Percentiles rank a stretch among this genome's conserved stretches.
Conservation (phyloP, 2,888 invertebrate species). For the Eumerus sabulonum region DNA sequence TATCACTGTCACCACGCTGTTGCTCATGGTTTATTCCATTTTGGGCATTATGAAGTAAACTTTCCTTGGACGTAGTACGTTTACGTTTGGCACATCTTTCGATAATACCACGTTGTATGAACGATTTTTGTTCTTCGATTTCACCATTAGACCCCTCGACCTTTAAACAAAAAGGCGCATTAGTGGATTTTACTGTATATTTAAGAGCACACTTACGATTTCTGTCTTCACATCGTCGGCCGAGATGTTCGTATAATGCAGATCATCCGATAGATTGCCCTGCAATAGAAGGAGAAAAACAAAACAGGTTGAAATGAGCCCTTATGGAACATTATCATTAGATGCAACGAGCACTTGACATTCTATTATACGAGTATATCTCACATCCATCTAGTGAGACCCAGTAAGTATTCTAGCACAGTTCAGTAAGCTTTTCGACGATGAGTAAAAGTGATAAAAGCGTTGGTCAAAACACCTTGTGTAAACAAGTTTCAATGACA, state of each 20-base stretch:
- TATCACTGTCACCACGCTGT: constrained; percentile 43
- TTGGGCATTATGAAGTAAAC: background rate
- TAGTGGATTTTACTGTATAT: background rate
- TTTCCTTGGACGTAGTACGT: constrained; percentile 27
- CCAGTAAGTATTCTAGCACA: too few species aligned
- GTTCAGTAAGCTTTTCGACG: background rate
- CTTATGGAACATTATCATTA: too few species aligned
- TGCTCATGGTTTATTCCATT: constrained; percentile 11
- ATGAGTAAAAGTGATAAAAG: constrained; percentile 17
- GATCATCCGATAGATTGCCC: constrained; percentile 35
- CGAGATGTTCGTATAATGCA: constrained; percentile 72
- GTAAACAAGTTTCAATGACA: constrained; percentile 35
- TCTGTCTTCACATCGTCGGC: constrained; percentile 78
- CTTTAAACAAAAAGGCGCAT: constrained; percentile 25
- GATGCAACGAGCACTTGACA: too few species aligned
- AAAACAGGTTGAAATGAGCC: too few species aligned
- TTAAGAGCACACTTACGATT: constrained; percentile 74
- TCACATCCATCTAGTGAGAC: too few species aligned
- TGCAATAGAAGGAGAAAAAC: constrained; percentile 26
- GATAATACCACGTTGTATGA: background rate
- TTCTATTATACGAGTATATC: too few species aligned
- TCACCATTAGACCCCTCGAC: constrained; percentile 46
- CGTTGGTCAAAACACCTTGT: constrained; percentile 27
- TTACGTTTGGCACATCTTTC: constrained; percentile 19
- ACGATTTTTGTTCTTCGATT: constrained; percentile 29